A percentile compares a stretch with the other conserved stretches of the same genome.
Evolutionary conservation across 2,113 vertebrate species (phyloP).

Genomic region (Sphaerodactylus townsendi): DNA sequence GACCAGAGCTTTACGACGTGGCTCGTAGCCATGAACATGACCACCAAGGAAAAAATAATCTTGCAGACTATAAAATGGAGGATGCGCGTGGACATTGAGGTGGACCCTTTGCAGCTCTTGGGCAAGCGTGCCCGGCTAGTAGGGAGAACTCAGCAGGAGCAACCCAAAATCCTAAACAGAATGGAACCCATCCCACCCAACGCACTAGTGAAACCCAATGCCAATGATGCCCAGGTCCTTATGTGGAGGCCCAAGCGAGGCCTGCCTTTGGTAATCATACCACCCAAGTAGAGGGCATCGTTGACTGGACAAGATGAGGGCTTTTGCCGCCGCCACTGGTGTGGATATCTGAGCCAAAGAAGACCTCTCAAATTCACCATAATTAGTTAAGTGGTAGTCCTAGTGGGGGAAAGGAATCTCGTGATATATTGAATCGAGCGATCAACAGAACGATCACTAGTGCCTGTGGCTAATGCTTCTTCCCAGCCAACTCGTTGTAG

Average conservation of each 20-base stretch:
- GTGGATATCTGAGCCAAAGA: constrained; percentile 71
- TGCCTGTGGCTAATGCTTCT: constrained; percentile 70
- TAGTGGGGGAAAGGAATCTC: constrained; percentile 50
- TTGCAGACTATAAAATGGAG: constrained; percentile 98
- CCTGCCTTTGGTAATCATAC: constrained; percentile 90
- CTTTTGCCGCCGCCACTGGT: constrained; percentile 49
- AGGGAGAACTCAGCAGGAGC: constrained; percentile 92
- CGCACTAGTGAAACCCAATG: constrained; percentile 93
- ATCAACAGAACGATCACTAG: constrained; percentile 38
- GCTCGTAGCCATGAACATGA: constrained; percentile 95
- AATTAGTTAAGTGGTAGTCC: too few relatives aligned
- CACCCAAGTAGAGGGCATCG: constrained; percentile 83
- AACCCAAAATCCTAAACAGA: constrained; percentile 90
- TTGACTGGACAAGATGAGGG: constrained; percentile 17
- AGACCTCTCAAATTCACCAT: constrained; percentile 65
- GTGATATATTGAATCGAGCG: constrained; percentile 56
- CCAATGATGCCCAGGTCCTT: constrained; percentile 96
- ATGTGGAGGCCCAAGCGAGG: constrained; percentile 98
- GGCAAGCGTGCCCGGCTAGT: constrained; percentile 89
- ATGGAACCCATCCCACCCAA: constrained; percentile 96
- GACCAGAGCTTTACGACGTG: constrained; percentile 99
- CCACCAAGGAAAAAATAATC: constrained; percentile 93
- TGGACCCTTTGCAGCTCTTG: constrained; percentile 89
- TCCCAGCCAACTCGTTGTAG: constrained; percentile 50
- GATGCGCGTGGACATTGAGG: constrained; percentile 93